Percentiles rank a stretch among this genome's conserved stretches.
These are phyloP conservation scores for Galeruca laticollis DNA, from an alignment of 2,888 invertebrate genomes.

Conservation along the genomic window DNA sequence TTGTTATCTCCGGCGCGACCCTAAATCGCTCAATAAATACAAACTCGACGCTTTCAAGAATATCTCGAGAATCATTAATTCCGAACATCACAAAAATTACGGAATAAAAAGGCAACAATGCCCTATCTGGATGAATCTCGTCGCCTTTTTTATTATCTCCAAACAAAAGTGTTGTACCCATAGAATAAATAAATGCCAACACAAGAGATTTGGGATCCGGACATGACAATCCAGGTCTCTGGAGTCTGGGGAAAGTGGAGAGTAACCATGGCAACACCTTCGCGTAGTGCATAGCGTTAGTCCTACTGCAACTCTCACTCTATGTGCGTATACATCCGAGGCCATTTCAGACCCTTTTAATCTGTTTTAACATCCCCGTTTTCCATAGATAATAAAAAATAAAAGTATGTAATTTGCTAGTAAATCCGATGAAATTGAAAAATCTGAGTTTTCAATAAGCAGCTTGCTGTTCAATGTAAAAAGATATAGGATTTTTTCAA, in stretches of 20 bases:
- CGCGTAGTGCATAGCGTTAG: slow-evolving; percentile 47
- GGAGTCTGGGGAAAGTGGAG: slow-evolving; percentile 52
- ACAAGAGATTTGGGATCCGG: slow-evolving; percentile 51
- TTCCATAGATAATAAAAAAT: slow-evolving; percentile 33
- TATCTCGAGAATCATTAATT: slow-evolving; percentile 37
- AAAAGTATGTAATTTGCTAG: slow-evolving; percentile 24
- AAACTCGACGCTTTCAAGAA: slow-evolving; percentile 21
- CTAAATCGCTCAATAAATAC: slow-evolving; percentile 27
- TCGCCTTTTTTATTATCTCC: slow-evolving; percentile 42
- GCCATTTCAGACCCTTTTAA: slow-evolving; percentile 44
- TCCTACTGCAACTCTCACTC: slow-evolving; percentile 45
- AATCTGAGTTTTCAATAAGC: slow-evolving; percentile 12
- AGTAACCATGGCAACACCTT: slow-evolving; percentile 55
- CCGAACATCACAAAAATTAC: slow-evolving; percentile 39
- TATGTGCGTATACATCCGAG: slow-evolving; percentile 25
- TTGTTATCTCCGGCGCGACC: slow-evolving; percentile 2
- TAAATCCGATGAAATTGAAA: slow-evolving; percentile 31
- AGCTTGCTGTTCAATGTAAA: background rate
- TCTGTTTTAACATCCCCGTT: slow-evolving; percentile 45
- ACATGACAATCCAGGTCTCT: slow-evolving; percentile 55
- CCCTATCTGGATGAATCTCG: slow-evolving; percentile 40
- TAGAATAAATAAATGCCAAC: slow-evolving; percentile 49
- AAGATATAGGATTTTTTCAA: background rate
- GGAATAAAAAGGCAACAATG: slow-evolving; percentile 42
- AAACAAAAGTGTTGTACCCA: slow-evolving; percentile 47